phyloP scores from a whole-genome alignment of 2,797 vertebrate genomes.

The Sternotherus odoratus region DNA sequence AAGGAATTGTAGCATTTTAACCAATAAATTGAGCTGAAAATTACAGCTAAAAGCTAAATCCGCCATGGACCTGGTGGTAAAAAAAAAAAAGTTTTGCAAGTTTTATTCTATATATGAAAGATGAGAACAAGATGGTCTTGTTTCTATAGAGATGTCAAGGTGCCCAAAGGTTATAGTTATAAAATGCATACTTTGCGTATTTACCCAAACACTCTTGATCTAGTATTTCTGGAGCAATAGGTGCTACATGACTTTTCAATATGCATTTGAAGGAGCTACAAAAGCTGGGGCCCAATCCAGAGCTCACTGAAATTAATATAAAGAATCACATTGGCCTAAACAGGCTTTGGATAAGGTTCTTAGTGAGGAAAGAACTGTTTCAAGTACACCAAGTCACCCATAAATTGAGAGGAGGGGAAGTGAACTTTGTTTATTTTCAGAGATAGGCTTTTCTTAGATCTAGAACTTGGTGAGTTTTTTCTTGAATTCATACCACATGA shows the following conservation, averaged over 20 bases:
- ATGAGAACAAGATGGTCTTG: background rate
- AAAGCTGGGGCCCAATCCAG: background rate
- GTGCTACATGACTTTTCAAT: background rate
- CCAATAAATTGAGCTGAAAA: background rate
- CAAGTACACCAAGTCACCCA: background rate
- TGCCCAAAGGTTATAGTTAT: background rate
- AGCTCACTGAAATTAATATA: background rate
- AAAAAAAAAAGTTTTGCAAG: background rate
- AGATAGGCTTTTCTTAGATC: background rate
- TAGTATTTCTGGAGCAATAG: background rate
- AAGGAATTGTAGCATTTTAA: constrained; percentile 2
- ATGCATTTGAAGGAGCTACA: background rate
- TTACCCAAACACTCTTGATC: background rate
- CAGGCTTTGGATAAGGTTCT: background rate
- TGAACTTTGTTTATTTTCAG: background rate
- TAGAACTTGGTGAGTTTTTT: background rate
- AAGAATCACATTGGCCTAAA: background rate
- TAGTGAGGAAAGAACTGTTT: background rate
- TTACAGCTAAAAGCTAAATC: background rate
- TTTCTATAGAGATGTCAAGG: background rate
- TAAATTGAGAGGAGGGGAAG: background rate
- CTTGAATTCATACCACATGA: background rate
- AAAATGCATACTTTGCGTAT: background rate
- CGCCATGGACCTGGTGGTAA: background rate
- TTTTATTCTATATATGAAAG: background rate